Conservation (phyloP, 2,113 vertebrate genomes). For the Aviceda subcristata region DNA sequence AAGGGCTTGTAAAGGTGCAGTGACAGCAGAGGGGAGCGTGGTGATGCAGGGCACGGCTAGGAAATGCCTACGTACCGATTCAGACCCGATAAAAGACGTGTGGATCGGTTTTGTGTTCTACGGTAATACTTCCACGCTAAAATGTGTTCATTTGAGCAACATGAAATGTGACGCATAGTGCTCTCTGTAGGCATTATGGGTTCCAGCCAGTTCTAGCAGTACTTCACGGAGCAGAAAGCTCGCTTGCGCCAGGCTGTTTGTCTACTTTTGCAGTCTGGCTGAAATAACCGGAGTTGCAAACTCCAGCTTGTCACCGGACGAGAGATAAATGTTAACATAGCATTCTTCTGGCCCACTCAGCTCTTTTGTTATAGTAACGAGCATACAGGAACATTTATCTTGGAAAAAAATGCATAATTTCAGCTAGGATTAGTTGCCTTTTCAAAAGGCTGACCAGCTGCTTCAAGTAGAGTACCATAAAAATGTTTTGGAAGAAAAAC, state of each 20-base stretch:
- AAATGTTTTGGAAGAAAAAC: not conserved
- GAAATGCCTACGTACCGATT: not conserved
- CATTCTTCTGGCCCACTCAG: not conserved
- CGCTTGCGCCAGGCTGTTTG: not conserved
- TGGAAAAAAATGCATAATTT: not conserved
- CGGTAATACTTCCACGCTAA: not conserved
- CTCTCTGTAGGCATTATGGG: not conserved
- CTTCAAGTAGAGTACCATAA: not conserved
- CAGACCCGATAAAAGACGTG: not conserved
- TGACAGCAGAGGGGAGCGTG: not conserved
- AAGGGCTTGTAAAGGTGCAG: not conserved
- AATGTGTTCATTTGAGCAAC: not conserved
- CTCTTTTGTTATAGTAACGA: not conserved
- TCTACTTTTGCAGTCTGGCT: not conserved
- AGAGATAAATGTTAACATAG: not conserved
- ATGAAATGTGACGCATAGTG: not conserved
- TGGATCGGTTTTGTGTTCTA: rapidly evolving
- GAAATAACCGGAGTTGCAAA: not conserved
- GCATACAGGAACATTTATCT: not conserved
- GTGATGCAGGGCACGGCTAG: not conserved
- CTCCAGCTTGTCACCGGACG: not conserved
- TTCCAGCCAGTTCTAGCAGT: not conserved
- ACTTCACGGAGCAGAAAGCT: not conserved
- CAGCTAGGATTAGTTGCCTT: not conserved
- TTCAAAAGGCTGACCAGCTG: not conserved